These are phyloP conservation scores for Onchidella celtica DNA, from an alignment of 2,888 invertebrate genomes.

Conservation along the genomic window DNA sequence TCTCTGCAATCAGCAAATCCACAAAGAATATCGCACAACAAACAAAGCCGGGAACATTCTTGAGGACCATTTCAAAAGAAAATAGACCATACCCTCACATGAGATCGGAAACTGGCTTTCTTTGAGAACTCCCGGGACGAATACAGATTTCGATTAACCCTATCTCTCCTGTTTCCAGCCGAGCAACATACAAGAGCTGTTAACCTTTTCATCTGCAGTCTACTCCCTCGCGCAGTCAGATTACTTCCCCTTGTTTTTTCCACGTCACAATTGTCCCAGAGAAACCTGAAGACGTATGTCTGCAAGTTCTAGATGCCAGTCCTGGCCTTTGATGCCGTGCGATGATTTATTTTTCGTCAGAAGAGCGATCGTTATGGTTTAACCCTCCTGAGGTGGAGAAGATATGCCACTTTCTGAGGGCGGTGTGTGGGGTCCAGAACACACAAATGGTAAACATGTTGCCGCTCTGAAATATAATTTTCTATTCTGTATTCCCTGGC, in stretches of 20 bases:
- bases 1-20: background rate
- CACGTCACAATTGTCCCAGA: conserved; percentile 18
- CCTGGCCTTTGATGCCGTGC: conserved; percentile 26
- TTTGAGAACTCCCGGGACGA: conserved; percentile 17
- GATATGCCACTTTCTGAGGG: conserved; percentile 2
- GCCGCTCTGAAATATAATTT: no score
- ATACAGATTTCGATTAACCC: background rate
- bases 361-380: conserved; percentile 9
- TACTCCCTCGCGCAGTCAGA: background rate
- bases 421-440: background rate
- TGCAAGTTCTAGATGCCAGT: conserved; percentile 26
- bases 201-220: conserved; percentile 15
- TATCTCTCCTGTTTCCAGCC: background rate
- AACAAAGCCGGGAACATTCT: conserved; percentile 26
- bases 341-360: conserved; percentile 32
- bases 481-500: no score
- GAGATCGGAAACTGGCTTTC: conserved; percentile 11
- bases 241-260: conserved; percentile 36
- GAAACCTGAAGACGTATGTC: conserved; percentile 2
- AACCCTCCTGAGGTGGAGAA: conserved; percentile 7
- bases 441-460: no score
- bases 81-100: conserved; percentile 23
- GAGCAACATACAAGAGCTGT: conserved; percentile 23
- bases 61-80: conserved; percentile 35
- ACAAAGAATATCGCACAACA: conserved; percentile 32